phyloP scores from a whole-genome alignment of 2,113 vertebrate species.

The Sinosuthora webbiana region DNA sequence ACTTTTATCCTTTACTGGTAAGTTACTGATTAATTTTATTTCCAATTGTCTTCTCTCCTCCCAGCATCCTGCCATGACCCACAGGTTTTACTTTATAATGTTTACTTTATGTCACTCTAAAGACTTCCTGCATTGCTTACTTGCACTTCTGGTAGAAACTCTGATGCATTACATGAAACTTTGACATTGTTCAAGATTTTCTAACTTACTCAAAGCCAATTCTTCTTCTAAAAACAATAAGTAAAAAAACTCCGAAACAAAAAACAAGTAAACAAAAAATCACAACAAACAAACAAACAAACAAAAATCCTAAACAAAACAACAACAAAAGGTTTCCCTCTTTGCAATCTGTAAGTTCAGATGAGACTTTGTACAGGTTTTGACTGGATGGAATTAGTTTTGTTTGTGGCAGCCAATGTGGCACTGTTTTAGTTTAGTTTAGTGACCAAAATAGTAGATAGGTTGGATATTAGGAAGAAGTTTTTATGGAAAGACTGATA shows the following conservation, averaged over 20 bases:
- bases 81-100: neutral
- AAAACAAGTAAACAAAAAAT: neutral
- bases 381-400: neutral
- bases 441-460: neutral
- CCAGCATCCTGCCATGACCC: neutral
- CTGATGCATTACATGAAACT: neutral
- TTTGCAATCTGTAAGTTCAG: neutral
- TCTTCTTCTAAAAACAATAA: neutral
- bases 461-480: neutral
- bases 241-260: neutral
- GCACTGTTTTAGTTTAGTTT: neutral
- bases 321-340: neutral
- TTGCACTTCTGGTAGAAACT: neutral
- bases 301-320: neutral
- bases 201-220: neutral
- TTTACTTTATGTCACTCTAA: neutral
- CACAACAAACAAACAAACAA: neutral
- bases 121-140: neutral
- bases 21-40: neutral
- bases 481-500: rapidly evolving
- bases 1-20: neutral
- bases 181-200: neutral
- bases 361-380: neutral
- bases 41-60: neutral
- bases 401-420: neutral